Evolutionary conservation across 1,140 invertebrate genomes (phyloP), one percentile per base, ranked within the genome.

Genomic region (Zaprionus taronus): DNA sequence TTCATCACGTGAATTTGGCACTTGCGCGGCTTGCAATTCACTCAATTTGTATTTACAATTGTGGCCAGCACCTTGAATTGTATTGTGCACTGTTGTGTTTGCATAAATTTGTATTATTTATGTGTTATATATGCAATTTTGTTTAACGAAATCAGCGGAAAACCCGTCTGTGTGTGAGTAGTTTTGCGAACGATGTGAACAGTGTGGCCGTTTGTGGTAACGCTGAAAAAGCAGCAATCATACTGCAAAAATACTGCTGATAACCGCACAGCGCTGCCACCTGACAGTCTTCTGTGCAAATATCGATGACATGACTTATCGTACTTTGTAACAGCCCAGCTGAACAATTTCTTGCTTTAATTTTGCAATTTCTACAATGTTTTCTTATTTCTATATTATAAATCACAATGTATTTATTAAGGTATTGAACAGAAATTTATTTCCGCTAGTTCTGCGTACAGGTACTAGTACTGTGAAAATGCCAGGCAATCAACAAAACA

Each of bases 1-100:
- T 85, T 90, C 77, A 91, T 90, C 86, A 91, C 86, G 77, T 82
- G 82, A 78, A 75, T 77, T 77, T 51, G 6, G 31, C 70, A 65
- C 81, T 72, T 67, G 15, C 20, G 20, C 56, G 41, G 61, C 57
- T 7, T 15, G 36, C 24, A 66, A 72, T 41, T 7, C 14, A 41
- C 22, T 6, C 28, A 41, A 57, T 68, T 67, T 7, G 28, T 72
- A 73, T 73, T 78, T 57, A 58, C 14, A 71, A 38, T 44, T 56
- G 53, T 73, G 63, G 26, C 68, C 69, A 66, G 81, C 72, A 70
- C 55, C 65, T 57, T 68, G 4, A 38, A 60, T 64, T 72, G 34
- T 66, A 56, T 56, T 55, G 36, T 70, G 24, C 53, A 76, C 11
- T 26, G 22, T 44, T 79, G 56, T 72, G 36, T 71, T 77, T 72